Evolutionary conservation across 92 coral and sea anemone species (phyloP), one percentile per base, ranked within the genome.

Genomic region (Diadumene lineata): DNA sequence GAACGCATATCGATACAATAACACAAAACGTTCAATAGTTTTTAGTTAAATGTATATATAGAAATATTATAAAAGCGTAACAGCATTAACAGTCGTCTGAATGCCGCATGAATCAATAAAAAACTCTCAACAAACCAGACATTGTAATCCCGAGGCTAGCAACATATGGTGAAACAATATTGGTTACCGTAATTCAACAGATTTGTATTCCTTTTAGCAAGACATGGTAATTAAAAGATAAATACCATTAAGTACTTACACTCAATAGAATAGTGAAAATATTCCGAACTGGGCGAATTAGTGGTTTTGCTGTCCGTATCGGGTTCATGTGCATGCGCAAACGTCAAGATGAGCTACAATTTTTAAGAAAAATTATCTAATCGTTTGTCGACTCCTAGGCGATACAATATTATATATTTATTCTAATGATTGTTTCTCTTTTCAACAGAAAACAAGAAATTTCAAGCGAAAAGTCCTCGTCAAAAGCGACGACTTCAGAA

Each of bases 381-480:
- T n/a, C n/a, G n/a, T n/a, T n/a, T n/a, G n/a, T 6, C 48, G 48
- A 6, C 6, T 4, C 13, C 6, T 38, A 38, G 13, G 13, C 13
- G 13, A 38, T 38, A 38, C 13, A 38, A 4, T 38, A 38, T 4
- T 38, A 38, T 38, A 4, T 13, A 4, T 4, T 38, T 13, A 38
- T 38, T 38, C 6, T 38, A 6, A 38, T 38, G 48, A 38, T 38
- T 38, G 7, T 38, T 38, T 53, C 18, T 15, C 60, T 15, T 53
- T 15, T 53, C 1, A 0, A 66, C 46, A 78, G 82, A 73, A 68
- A 43, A 69, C 30, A 68, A 67, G 51, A 78, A 78, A 43, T 32
- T 31, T 11, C 56, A 33, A 21, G 57, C 46, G 19, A 68, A 76
- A 34, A 76, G 81, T 56, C 81, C 75, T 28, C 72, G 72, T 34